Percentiles rank a stretch among this genome's conserved stretches.
phyloP scores from a whole-genome alignment of 2,113 vertebrate genomes.

The Cyphomyrus plagiostoma region DNA sequence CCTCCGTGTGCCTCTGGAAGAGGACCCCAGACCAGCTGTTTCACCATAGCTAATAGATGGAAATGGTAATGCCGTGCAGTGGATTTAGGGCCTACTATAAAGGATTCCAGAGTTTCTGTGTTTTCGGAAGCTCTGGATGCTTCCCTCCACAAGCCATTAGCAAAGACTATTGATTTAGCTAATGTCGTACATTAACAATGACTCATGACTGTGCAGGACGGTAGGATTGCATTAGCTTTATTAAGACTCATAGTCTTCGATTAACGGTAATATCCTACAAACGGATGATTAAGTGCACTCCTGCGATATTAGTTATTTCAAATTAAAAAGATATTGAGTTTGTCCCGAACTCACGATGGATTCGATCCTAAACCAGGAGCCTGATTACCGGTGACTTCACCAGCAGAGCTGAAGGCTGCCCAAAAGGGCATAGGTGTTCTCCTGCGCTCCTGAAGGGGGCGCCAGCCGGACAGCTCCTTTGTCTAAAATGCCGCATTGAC shows the following conservation, averaged over 20 bases:
- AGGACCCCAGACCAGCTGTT: not conserved
- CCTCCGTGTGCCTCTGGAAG: not conserved
- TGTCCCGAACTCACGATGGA: not conserved
- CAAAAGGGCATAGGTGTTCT: not conserved
- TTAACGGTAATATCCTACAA: conserved; percentile 11
- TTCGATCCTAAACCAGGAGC: not conserved
- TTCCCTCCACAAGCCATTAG: not conserved
- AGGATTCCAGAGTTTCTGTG: not conserved
- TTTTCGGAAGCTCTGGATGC: not conserved
- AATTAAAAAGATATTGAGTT: conserved; percentile 4
- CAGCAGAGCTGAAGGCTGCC: not conserved
- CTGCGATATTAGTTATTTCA: conserved; percentile 15
- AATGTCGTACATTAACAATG: conserved; percentile 4
- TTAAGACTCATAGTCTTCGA: not conserved
- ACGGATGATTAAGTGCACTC: conserved; percentile 19
- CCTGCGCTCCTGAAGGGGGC: not conserved
- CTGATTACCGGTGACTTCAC: not conserved
- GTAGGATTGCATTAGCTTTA: not conserved
- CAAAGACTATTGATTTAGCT: not conserved
- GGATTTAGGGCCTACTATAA: not conserved
- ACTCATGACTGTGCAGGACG: not conserved
- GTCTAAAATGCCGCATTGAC: conserved; percentile 4
- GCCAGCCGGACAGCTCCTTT: not conserved
- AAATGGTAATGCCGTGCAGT: not conserved
- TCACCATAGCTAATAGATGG: not conserved